These are phyloP conservation scores for Sinodicranocentrus sp. DNA, from an alignment of 2,888 invertebrate genomes.

Conservation along the genomic window DNA sequence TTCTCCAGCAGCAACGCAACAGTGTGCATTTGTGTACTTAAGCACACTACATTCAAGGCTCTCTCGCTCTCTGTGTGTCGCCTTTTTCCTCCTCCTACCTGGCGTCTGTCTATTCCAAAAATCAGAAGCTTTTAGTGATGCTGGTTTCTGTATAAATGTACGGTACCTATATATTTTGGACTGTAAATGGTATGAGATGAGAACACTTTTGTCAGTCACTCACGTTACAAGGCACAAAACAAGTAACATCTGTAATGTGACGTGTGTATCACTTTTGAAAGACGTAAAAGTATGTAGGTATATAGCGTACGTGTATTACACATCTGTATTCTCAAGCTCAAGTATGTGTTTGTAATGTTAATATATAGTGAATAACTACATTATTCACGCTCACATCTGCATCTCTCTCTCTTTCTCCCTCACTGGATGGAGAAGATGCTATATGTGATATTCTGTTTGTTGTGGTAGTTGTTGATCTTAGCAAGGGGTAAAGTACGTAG, in stretches of 20 bases:
- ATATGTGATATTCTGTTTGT: slow-evolving; percentile 1
- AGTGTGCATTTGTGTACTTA: not conserved
- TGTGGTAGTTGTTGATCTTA: slow-evolving; percentile 12
- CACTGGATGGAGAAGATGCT: not conserved
- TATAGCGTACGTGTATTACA: not conserved
- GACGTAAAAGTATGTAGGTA: slow-evolving; percentile 1
- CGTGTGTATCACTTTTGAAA: too few species aligned
- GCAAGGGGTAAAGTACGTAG: too few species aligned
- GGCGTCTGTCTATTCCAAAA: slow-evolving; percentile 16
- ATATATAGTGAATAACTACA: not conserved
- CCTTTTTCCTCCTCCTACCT: slow-evolving; percentile 13
- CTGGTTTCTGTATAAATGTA: not conserved
- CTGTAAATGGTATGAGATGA: too few species aligned
- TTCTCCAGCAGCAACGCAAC: slow-evolving; percentile 9
- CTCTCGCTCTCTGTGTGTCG: slow-evolving; percentile 12
- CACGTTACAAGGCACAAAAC: not conserved
- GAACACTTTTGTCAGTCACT: not conserved
- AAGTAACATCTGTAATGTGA: slow-evolving; percentile 14
- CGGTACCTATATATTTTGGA: not conserved
- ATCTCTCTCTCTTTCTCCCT: not conserved
- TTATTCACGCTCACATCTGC: slow-evolving; percentile 5
- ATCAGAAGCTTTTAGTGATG: not conserved
- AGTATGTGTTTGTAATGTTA: not conserved
- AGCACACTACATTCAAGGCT: not conserved
- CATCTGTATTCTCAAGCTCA: too few species aligned